These are phyloP conservation scores for Chiridota heheva DNA, from an alignment of 35 echinoderm and acorn worm genomes.

Conservation along the genomic window DNA sequence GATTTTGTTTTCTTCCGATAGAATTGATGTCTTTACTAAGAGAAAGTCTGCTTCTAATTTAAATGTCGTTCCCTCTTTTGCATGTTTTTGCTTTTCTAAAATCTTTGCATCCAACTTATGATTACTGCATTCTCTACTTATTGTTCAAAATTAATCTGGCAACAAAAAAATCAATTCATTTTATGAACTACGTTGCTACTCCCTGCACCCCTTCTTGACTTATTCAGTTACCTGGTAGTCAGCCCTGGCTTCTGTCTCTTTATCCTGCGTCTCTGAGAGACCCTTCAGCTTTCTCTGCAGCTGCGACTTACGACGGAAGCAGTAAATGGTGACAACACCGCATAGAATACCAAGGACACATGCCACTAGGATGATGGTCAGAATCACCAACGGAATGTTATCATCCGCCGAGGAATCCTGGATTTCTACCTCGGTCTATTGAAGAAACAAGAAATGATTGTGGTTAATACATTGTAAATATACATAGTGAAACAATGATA, in stretches of 20 bases:
- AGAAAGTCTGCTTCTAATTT: too few relatives aligned
- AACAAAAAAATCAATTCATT: too few relatives aligned
- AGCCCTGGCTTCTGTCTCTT: slow-evolving; percentile 77
- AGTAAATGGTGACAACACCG: slow-evolving; percentile 88
- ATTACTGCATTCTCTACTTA: too few relatives aligned
- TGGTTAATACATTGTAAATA: background rate
- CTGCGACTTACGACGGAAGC: slow-evolving; percentile 63
- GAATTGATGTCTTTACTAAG: too few relatives aligned
- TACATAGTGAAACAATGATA: too few relatives aligned
- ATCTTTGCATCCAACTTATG: too few relatives aligned
- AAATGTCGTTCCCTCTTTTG: too few relatives aligned
- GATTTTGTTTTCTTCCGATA: too few relatives aligned
- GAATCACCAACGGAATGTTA: slow-evolving; percentile 70
- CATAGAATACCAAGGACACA: slow-evolving; percentile 82
- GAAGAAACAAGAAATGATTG: background rate
- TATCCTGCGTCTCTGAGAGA: slow-evolving; percentile 45
- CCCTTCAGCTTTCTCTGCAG: slow-evolving; percentile 79
- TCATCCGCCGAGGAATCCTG: slow-evolving; percentile 51
- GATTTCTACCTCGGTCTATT: slow-evolving; percentile 28
- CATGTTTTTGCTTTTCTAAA: too few relatives aligned
- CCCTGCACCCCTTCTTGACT: too few relatives aligned
- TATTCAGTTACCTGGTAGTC: slow-evolving; percentile 99
- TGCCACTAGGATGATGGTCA: slow-evolving; percentile 87
- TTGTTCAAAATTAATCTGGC: too few relatives aligned
- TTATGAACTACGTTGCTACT: too few relatives aligned